Evolutionary conservation across 2,888 invertebrate species (phyloP).

Genomic region (Epirrhoe alternata): DNA sequence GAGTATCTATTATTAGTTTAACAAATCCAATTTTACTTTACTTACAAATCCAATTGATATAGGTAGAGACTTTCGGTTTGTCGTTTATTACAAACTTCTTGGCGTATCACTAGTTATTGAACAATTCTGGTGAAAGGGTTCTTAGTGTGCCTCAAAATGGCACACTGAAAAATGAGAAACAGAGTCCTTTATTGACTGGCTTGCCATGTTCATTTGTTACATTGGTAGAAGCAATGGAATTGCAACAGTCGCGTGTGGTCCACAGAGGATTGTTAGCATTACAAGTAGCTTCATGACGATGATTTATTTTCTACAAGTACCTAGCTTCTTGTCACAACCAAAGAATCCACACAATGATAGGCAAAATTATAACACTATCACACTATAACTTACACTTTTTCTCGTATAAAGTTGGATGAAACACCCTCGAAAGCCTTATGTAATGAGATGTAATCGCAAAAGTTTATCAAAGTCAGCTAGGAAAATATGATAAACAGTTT

Average conservation of each 20-base stretch:
- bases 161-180: neutral
- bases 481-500: neutral
- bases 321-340: neutral
- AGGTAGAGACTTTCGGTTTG: no score
- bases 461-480: neutral
- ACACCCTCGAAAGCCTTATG: neutral
- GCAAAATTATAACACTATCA: neutral
- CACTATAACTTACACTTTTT: neutral
- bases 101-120: no score
- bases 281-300: constrained; percentile 51
- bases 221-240: constrained; percentile 21
- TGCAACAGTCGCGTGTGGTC: constrained; percentile 45
- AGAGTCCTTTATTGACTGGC: neutral
- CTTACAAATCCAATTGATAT: no score
- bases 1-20: no score
- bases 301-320: constrained; percentile 45
- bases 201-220: constrained; percentile 12
- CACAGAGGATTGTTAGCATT: constrained; percentile 52
- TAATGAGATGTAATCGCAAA: neutral
- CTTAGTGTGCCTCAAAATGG: neutral
- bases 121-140: no score
- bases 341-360: neutral
- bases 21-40: no score
- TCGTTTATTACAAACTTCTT: no score
- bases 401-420: neutral